These are phyloP conservation scores for Drosophila buzzatii DNA, from an alignment of 2,888 invertebrate species.

Conservation along the genomic window DNA sequence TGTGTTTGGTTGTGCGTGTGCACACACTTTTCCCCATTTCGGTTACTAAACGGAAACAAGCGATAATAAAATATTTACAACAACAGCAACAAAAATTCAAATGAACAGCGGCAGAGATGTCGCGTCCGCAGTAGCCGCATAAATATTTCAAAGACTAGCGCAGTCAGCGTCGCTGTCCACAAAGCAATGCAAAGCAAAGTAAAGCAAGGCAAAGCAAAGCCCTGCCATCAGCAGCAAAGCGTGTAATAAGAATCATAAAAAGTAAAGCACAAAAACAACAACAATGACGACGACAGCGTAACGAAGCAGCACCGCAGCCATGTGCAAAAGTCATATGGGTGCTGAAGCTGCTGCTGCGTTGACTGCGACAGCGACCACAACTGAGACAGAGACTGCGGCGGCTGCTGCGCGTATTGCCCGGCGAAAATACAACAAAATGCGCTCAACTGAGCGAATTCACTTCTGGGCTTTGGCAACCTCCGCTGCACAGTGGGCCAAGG, in stretches of 20 bases:
- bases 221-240: slow-evolving; percentile 62
- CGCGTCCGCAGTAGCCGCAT: slow-evolving; percentile 48
- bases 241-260: slow-evolving; percentile 66
- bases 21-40: slow-evolving; percentile 69
- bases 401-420: slow-evolving; percentile 15
- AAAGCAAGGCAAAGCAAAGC: slow-evolving; percentile 25
- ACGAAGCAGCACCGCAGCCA: slow-evolving; percentile 31
- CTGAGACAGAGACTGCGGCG: slow-evolving; percentile 7
- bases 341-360: slow-evolving; percentile 25
- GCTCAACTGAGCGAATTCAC: slow-evolving; percentile 47
- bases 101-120: slow-evolving; percentile 47
- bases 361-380: slow-evolving; percentile 3
- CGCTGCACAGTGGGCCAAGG: slow-evolving; percentile 63
- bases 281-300: slow-evolving; percentile 3
- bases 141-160: slow-evolving; percentile 52
- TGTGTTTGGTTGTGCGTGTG: slow-evolving; percentile 25
- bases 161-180: slow-evolving; percentile 44
- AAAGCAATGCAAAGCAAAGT: slow-evolving; percentile 9
- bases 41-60: slow-evolving; percentile 78
- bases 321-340: slow-evolving; percentile 59
- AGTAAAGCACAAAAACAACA: slow-evolving; percentile 42
- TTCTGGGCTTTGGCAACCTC: slow-evolving; percentile 46
- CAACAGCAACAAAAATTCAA: slow-evolving; percentile 52
- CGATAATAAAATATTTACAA: slow-evolving; percentile 79
- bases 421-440: slow-evolving; percentile 33